Conservation (phyloP, 2,888 invertebrate genomes). For the Cheilosia variabilis region DNA sequence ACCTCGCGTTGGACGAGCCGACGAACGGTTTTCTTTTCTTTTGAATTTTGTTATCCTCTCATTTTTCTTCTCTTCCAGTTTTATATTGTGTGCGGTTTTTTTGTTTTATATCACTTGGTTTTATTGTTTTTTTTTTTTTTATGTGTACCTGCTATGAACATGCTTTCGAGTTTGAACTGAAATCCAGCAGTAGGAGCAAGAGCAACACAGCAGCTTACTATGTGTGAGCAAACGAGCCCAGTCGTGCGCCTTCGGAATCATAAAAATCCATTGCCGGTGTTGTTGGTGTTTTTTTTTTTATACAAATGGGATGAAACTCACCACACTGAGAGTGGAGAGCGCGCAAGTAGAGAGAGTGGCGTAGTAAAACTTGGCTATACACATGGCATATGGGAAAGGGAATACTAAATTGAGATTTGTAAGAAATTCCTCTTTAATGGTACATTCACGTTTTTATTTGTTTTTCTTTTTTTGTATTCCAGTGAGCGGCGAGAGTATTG, state of each 20-base stretch:
- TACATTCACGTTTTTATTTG: slow-evolving; percentile 57
- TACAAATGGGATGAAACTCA: slow-evolving; percentile 53
- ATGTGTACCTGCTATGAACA: slow-evolving; percentile 64
- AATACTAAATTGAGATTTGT: slow-evolving; percentile 70
- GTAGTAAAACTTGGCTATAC: slow-evolving; percentile 50
- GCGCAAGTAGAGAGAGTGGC: slow-evolving; percentile 20
- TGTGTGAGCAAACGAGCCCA: slow-evolving; percentile 60
- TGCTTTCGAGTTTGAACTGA: slow-evolving; percentile 32
- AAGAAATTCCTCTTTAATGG: slow-evolving; percentile 75
- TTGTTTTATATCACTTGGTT: background rate
- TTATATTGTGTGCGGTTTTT: slow-evolving; percentile 22
- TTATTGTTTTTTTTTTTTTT: background rate
- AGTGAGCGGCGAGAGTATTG: slow-evolving; percentile 8
- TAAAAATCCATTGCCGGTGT: slow-evolving; percentile 71
- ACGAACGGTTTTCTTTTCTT: slow-evolving; percentile 71
- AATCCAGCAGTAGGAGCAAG: slow-evolving; percentile 31
- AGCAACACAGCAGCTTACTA: slow-evolving; percentile 38
- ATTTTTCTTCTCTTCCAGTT: slow-evolving; percentile 61
- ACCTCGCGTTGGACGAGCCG: slow-evolving; percentile 39
- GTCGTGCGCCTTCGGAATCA: slow-evolving; percentile 68
- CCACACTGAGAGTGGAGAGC: slow-evolving; percentile 59
- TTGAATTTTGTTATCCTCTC: slow-evolving; percentile 61
- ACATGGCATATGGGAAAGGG: slow-evolving; percentile 46
- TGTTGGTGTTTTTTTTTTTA: slow-evolving; percentile 31
- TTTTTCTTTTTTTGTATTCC: slow-evolving; percentile 10